phyloP scores from a whole-genome alignment of 2,113 vertebrate genomes.

The Nerophis lumbriciformis region DNA sequence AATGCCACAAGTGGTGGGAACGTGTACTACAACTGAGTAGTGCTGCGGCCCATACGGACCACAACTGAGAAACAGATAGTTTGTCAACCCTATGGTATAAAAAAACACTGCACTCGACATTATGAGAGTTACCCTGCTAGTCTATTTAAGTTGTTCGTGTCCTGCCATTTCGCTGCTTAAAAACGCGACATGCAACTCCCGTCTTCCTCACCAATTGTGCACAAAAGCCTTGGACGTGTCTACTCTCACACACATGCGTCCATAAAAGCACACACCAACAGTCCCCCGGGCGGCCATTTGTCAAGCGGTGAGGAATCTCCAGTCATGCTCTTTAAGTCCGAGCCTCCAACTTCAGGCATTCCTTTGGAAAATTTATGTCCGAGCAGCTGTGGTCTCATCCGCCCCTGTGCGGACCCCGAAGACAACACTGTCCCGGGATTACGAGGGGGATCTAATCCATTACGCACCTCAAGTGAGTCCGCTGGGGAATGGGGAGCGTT shows the following conservation, averaged over 20 bases:
- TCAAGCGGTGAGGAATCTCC: slow-evolving; percentile 60
- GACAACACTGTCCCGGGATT: slow-evolving; percentile 59
- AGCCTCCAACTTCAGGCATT: slow-evolving; percentile 59
- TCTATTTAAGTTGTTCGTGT: no score
- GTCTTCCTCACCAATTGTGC: not conserved
- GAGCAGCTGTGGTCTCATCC: slow-evolving; percentile 69
- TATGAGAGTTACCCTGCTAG: no score
- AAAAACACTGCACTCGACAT: no score
- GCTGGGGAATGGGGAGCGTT: not conserved
- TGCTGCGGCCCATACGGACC: no score
- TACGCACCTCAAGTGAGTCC: slow-evolving; percentile 60
- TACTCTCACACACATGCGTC: slow-evolving; percentile 11
- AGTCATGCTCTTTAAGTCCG: slow-evolving; percentile 57
- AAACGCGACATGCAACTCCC: not conserved
- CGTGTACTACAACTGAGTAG: no score
- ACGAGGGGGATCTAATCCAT: slow-evolving; percentile 68
- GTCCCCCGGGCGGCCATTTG: slow-evolving; percentile 57
- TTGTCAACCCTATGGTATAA: no score
- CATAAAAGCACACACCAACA: slow-evolving; percentile 21
- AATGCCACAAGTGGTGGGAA: no score
- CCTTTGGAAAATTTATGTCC: slow-evolving; percentile 71
- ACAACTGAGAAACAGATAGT: no score
- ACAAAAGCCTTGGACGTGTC: not conserved
- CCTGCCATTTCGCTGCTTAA: no score
- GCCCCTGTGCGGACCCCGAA: slow-evolving; percentile 49